Evolutionary conservation across 1,140 invertebrate species (phyloP), one percentile per base, ranked within the genome.

Genomic region (Lithobius niger): DNA sequence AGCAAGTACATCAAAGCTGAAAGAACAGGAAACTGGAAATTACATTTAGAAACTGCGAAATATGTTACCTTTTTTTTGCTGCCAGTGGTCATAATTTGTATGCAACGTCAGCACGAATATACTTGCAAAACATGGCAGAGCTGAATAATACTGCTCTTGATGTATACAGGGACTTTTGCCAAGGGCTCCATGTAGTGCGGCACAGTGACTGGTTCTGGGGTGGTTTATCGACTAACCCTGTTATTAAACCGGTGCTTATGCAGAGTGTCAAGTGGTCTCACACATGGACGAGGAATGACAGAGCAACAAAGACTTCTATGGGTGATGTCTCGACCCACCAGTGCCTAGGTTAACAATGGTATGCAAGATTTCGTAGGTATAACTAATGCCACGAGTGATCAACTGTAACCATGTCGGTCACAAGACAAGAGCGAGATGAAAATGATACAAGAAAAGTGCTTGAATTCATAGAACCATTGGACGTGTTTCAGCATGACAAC

Each of bases 151-250:
- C 6, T 10, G 31, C 31, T 36, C 31, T n/a, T 36, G 31, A 36
- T 36, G 31, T 36, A 36, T n/a, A 36, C 31, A 6, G 6, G 31
- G 31, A 6, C 6, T 36, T 36, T 36, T 10, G 6, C 6, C 6
- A 36, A 10, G 31, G 31, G 6, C 31, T 36, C 6, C 31, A 36
- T 36, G 31, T 36, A 10, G 31, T 36, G n/a, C n/a, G n/a, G n/a
- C n/a, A n/a, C 6, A 36, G 31, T 55, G 59, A 64, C 51, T 47
- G 56, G 18, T 64, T 59, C 48, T 63, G 61, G 60, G 58, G 48
- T 49, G 63, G 60, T 1, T 27, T 65, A 2, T 61, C 61, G 3
- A 36, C 60, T 13, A 60, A 65, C 55, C 51, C 61, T n/a, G n/a
- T n/a, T n/a, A n/a, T n/a, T n/a, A n/a, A n/a, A n/a, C n/a, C n/a